Evolutionary conservation across 2,113 vertebrate species (phyloP).

Genomic region (Ophiodon elongatus): DNA sequence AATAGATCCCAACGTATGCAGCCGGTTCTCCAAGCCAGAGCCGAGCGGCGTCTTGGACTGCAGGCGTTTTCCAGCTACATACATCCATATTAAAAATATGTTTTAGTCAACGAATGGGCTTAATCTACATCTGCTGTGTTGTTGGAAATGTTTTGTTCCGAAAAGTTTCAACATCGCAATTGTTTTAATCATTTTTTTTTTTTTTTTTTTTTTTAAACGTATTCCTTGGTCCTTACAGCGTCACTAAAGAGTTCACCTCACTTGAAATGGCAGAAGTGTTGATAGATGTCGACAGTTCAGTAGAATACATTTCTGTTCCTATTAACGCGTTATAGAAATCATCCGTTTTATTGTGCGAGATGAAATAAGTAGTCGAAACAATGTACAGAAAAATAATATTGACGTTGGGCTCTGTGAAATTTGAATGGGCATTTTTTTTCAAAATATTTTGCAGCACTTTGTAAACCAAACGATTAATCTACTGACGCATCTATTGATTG

Average conservation of each 20-base stretch:
- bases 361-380: background rate
- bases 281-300: background rate
- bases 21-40: conserved; percentile 37
- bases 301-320: background rate
- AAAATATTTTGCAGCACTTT: no score
- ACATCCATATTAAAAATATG: conserved; percentile 15
- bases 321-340: background rate
- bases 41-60: conserved; percentile 12
- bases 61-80: conserved; percentile 13
- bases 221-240: background rate
- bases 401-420: background rate
- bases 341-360: background rate
- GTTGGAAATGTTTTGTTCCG: background rate
- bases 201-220: no score
- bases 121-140: background rate
- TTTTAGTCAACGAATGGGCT: conserved; percentile 25
- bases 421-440: background rate
- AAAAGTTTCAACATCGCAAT: background rate
- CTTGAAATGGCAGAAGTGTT: background rate
- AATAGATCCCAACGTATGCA: conserved; percentile 54
- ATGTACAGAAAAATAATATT: background rate
- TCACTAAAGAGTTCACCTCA: background rate
- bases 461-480: background rate
- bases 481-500: background rate
- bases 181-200: background rate